These are phyloP conservation scores for Diplogasteroides magnus DNA, from an alignment of 1,140 invertebrate genomes.

Conservation along the genomic window DNA sequence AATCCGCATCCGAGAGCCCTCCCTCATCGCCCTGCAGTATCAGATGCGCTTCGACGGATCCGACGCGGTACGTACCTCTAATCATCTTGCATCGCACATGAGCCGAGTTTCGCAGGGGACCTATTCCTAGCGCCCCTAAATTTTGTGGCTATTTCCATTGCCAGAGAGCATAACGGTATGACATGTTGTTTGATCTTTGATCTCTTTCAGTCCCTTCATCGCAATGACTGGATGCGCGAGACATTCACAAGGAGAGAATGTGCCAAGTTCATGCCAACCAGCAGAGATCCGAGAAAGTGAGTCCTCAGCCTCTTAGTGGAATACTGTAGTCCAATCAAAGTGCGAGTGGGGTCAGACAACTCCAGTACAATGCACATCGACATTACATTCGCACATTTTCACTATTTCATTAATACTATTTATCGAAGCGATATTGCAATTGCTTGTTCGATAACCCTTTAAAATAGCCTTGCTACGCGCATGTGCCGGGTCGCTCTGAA, in stretches of 20 bases:
- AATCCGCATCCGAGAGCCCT: no score
- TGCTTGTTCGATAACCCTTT: no score
- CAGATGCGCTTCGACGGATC: neutral
- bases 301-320: no score
- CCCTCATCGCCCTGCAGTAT: neutral
- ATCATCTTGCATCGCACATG: neutral
- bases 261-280: slow-evolving; percentile 21
- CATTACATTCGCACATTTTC: no score
- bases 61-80: neutral
- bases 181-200: neutral
- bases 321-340: no score
- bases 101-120: neutral
- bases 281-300: slow-evolving; percentile 26
- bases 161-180: neutral
- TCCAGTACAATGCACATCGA: no score
- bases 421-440: no score
- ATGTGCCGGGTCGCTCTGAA: no score
- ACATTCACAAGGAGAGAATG: slow-evolving; percentile 24
- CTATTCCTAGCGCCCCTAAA: neutral
- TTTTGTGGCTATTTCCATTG: neutral
- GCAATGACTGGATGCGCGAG: slow-evolving; percentile 20
- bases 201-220: slow-evolving; percentile 20
- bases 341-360: no score
- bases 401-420: neutral
- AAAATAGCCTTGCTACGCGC: no score